Base-by-base conservation (phyloP, 1,140 invertebrate species). In the Papilio dardanus region DNA sequence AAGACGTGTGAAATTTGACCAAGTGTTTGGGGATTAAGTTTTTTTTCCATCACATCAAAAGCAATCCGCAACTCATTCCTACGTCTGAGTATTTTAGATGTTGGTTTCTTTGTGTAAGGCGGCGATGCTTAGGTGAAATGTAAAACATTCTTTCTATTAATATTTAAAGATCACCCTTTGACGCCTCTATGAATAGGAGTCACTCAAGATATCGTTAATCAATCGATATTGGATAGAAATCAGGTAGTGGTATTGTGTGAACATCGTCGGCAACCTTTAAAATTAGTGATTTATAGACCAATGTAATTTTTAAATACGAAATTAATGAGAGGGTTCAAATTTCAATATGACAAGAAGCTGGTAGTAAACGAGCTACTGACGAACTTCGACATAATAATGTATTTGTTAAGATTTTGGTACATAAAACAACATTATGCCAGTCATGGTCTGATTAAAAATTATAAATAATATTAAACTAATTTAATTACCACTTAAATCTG, bases 151-250 rank as follows among this genome's bases (percentile, higher is more conserved):
- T 83, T 86, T 88, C 86, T 93, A 91, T 92, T 91, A 90, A 91
- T 88, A 85, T 81, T 87, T 88, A 89, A 58, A 86, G 85, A 86
- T 90, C 88, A 88, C 87, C 88, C 90, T 90, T 93, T 93, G 89
- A 89, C 81, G 87, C 81, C 78, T 75, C 85, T 40, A 89, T 92
- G 86, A 93, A 93, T 92, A 87, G 90, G 79, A 91, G 84, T 92
- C 89, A 91, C 91, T 93, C 91, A 93, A 90, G 88, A 88, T 81
- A 82, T 93, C 91, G 91, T 93, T 93, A 93, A 93, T 93, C 91
- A 93, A 91, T 84, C 68, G 78, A 85, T 92, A 90, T 92, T 90
- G 88, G 88, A 82, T 88, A 84, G 78, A 82, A 90, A 90, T 91
- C 88, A 91, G 91, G 91, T 92, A 92, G 91, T 92, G 83, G 75